phyloP scores from a whole-genome alignment of 2,888 invertebrate genomes.

The Plebejus anna region DNA sequence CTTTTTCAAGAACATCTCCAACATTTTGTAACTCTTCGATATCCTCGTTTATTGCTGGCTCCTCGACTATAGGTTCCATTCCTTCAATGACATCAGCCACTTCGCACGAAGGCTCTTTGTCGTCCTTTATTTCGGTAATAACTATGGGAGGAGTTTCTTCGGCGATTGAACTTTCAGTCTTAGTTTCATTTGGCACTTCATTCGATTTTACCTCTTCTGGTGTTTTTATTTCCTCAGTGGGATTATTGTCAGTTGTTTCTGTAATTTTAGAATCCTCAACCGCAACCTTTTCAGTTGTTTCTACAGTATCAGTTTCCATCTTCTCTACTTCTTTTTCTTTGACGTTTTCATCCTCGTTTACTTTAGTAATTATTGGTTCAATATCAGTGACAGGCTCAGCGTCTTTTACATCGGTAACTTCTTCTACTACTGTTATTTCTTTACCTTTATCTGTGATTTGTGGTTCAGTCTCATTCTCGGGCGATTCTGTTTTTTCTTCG shows the following conservation, averaged over 20 bases:
- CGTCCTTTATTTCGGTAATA: slow-evolving; percentile 53
- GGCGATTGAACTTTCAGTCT: slow-evolving; percentile 40
- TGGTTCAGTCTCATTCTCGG: slow-evolving; percentile 32
- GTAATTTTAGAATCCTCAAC: slow-evolving; percentile 14
- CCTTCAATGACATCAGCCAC: slow-evolving; percentile 57
- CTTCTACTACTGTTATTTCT: slow-evolving; percentile 37
- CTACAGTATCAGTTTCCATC: slow-evolving; percentile 44
- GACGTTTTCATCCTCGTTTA: slow-evolving; percentile 48
- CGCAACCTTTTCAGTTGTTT: slow-evolving; percentile 25
- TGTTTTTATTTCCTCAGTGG: slow-evolving; percentile 18
- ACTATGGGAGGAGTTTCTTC: slow-evolving; percentile 49
- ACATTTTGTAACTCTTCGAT: slow-evolving; percentile 65
- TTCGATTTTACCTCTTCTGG: slow-evolving; percentile 26
- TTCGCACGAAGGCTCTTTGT: slow-evolving; percentile 53
- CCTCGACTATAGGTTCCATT: slow-evolving; percentile 62
- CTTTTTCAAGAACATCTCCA: slow-evolving; percentile 68
- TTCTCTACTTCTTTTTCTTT: slow-evolving; percentile 54
- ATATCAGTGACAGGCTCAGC: slow-evolving; percentile 46
- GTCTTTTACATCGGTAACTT: slow-evolving; percentile 48
- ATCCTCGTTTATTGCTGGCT: slow-evolving; percentile 54
- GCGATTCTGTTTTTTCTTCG: slow-evolving; percentile 45
- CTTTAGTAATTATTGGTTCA: slow-evolving; percentile 49
- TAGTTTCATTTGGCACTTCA: slow-evolving; percentile 48
- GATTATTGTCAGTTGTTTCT: slow-evolving; percentile 17
- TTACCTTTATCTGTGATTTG: slow-evolving; percentile 40